Base-by-base conservation (phyloP, 2,113 vertebrate species). In the Pyxicephalus adspersus region DNA sequence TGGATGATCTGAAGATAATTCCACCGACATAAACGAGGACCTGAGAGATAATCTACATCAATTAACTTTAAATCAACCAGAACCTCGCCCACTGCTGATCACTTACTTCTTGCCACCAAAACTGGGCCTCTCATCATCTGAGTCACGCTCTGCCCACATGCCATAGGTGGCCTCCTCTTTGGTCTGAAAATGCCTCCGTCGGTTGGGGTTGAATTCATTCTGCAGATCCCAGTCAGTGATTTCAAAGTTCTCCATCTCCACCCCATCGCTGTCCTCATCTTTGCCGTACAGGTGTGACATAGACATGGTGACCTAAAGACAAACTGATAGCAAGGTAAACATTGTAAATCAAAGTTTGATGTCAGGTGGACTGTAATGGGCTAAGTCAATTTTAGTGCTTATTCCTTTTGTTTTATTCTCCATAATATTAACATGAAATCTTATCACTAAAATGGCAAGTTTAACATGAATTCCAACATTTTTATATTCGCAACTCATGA, bases 151-250 rank as follows among this genome's bases (percentile, higher is more conserved):
- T 0, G 98, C 98, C 98, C 98, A 99, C 64, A 99, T 92, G 31
- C 98, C 98, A 0, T 98, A 99, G 11, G 94, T 97, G 5, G 96
- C 95, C 83, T 98, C 96, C 65, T 99, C 98, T 86, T 99, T 99
- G 81, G 90, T 96, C 87, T 96, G 98, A 83, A 94, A 94, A 86
- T 94, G 92, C 51, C 95, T 94, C 84, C 94, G 95, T 26, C 98
- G 95, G 54, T 98, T 95, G 5, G 98, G 96, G 88, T 99, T 99
- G 87, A 99, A 99, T 84, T 99, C 98, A 31, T 99, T 99, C 86
- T 97, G 95, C 58, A 99, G 85, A 80, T 99, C 98, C 98, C 98
- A 99, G 17, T 99, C 97, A 0, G 97, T 95, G 87, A 99, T 92
- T 90, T 99, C 97, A 77, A 99, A 99, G 76, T 85, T 95, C 87